These are phyloP conservation scores for Pao palembangensis DNA, from an alignment of 2,113 vertebrate genomes.

Conservation along the genomic window DNA sequence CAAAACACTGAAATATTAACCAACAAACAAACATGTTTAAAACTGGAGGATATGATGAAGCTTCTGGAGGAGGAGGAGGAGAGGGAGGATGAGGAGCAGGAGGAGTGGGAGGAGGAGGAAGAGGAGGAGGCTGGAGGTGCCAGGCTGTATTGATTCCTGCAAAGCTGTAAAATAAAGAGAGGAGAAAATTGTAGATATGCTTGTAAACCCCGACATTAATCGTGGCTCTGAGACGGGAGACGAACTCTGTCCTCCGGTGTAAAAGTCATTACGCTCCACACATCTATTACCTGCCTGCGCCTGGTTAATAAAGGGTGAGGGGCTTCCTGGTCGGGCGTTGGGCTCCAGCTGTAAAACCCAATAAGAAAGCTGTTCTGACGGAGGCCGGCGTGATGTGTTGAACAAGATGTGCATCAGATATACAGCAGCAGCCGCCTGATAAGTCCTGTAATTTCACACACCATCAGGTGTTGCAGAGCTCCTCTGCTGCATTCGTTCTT, in stretches of 20 bases:
- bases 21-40: no score
- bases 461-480: neutral
- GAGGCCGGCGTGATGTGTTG: neutral
- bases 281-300: constrained; percentile 9
- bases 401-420: neutral
- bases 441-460: neutral
- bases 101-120: neutral
- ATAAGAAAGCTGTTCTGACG: neutral
- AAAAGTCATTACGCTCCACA: constrained; percentile 11
- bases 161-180: neutral
- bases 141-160: neutral
- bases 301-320: constrained; percentile 4
- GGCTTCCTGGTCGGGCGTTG: neutral
- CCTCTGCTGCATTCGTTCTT: neutral
- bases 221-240: neutral
- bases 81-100: neutral
- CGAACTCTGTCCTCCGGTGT: constrained; percentile 7
- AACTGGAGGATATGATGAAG: no score
- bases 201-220: constrained; percentile 14
- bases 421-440: constrained; percentile 5
- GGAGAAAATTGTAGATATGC: neutral
- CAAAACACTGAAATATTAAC: no score
- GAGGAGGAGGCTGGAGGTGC: neutral
- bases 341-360: constrained; percentile 5
- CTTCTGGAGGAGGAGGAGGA: neutral